phyloP scores from a whole-genome alignment of 1,140 invertebrate genomes.

The Solenopsis invicta region DNA sequence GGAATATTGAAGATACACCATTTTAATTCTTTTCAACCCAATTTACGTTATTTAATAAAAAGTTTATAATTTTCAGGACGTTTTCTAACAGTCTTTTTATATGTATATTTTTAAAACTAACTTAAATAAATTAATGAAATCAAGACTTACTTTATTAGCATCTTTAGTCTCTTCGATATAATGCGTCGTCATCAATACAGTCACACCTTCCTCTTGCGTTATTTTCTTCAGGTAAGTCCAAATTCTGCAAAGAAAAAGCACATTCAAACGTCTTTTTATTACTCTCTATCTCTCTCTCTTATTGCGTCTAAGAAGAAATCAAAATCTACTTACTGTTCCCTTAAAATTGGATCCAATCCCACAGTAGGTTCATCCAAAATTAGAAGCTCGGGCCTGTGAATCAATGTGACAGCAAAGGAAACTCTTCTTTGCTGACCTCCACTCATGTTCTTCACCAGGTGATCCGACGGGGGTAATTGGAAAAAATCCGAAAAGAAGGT shows the following conservation, averaged over 20 bases:
- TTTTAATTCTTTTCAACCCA: neutral
- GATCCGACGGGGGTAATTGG: slow-evolving; percentile 90
- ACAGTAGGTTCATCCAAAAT: slow-evolving; percentile 98
- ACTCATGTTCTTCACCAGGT: slow-evolving; percentile 90
- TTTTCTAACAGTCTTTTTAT: neutral
- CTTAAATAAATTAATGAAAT: neutral
- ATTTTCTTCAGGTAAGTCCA: slow-evolving; percentile 95
- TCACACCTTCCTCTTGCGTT: slow-evolving; percentile 89
- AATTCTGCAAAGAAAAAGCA: slow-evolving; percentile 89
- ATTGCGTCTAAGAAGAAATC: slow-evolving; percentile 38
- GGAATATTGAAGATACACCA: neutral
- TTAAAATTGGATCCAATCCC: slow-evolving; percentile 95
- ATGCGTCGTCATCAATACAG: slow-evolving; percentile 97
- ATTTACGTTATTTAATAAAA: neutral
- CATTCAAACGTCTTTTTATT: slow-evolving; percentile 43
- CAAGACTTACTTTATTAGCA: slow-evolving; percentile 91
- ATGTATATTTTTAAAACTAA: neutral
- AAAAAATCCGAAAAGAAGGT: slow-evolving; percentile 91
- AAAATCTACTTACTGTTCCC: slow-evolving; percentile 91
- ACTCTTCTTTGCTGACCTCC: slow-evolving; percentile 96
- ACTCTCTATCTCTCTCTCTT: neutral
- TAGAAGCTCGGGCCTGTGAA: slow-evolving; percentile 95
- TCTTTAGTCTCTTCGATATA: slow-evolving; percentile 97
- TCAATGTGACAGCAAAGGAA: slow-evolving; percentile 94
- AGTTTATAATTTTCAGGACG: neutral